phyloP scores from a whole-genome alignment of 2,888 invertebrate species.

The Sinopyrophorus schimmeli region DNA sequence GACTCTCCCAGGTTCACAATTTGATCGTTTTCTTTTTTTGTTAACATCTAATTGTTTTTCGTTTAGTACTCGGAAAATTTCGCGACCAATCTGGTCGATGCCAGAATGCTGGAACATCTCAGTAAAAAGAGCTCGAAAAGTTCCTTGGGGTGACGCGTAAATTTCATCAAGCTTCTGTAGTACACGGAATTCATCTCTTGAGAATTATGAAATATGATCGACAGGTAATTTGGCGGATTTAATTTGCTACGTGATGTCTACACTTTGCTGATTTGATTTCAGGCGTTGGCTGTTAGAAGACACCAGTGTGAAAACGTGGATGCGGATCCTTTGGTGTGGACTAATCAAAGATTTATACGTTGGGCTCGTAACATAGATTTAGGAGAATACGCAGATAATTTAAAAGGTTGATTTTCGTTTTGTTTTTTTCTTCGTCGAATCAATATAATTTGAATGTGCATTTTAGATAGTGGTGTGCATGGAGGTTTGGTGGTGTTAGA shows the following conservation, averaged over 20 bases:
- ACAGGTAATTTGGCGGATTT: conserved; percentile 62
- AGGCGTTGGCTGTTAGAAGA: conserved; percentile 85
- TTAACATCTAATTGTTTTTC: conserved; percentile 1
- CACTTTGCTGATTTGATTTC: conserved; percentile 19
- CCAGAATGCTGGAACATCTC: conserved; percentile 88
- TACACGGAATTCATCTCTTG: conserved; percentile 90
- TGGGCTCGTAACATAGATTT: conserved; percentile 94
- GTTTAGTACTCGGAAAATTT: conserved; percentile 85
- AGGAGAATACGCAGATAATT: conserved; percentile 89
- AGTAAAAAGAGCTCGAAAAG: conserved; percentile 95
- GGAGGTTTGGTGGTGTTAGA: conserved; percentile 92
- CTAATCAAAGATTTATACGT: conserved; percentile 89
- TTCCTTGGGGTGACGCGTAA: conserved; percentile 89
- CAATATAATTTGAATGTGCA: neutral
- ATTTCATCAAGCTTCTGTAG: conserved; percentile 93
- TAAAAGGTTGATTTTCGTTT: conserved; percentile 71
- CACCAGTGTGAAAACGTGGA: conserved; percentile 87
- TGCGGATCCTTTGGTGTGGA: conserved; percentile 94
- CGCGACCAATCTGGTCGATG: conserved; percentile 87
- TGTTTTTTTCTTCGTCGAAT: no score
- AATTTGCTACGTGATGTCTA: neutral
- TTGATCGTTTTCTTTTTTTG: no score
- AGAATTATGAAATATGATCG: conserved; percentile 91
- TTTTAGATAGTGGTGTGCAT: conserved; percentile 89
- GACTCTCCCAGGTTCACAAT: conserved; percentile 79